Evolutionary conservation across 53 echinoderm and acorn worm species (phyloP).

Genomic region (Arbacia lixula): DNA sequence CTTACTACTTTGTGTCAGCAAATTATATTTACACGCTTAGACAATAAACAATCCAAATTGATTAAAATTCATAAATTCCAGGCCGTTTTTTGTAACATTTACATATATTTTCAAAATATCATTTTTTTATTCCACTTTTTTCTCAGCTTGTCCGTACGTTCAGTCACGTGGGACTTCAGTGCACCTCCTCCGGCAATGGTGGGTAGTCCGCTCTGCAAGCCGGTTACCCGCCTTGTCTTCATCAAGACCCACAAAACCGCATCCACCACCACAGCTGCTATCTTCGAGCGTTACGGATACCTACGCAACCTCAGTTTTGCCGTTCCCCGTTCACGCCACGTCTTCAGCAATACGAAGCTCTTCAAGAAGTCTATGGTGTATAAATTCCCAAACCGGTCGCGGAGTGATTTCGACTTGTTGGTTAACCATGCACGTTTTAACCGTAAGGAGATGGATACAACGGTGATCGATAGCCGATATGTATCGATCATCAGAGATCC

Average conservation of each 20-base stretch:
- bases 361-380: slow-evolving; percentile 5
- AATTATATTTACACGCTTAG: too few species aligned
- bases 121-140: too few species aligned
- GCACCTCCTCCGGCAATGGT: too few species aligned
- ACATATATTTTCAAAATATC: too few species aligned
- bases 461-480: slow-evolving; percentile 53
- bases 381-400: neutral
- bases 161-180: too few species aligned
- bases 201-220: too few species aligned
- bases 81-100: too few species aligned
- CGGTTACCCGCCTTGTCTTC: slow-evolving; percentile 35
- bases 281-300: slow-evolving; percentile 77
- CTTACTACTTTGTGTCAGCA: too few species aligned
- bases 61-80: too few species aligned
- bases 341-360: neutral
- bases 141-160: too few species aligned
- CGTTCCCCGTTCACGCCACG: neutral
- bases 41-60: too few species aligned
- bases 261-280: slow-evolving; percentile 68
- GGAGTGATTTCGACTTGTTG: slow-evolving; percentile 42
- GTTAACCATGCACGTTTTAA: slow-evolving; percentile 55
- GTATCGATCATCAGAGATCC: slow-evolving; percentile 69
- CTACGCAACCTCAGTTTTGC: slow-evolving; percentile 59
- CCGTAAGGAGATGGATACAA: slow-evolving; percentile 41
- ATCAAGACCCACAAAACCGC: slow-evolving; percentile 82